A percentile compares a stretch with the other conserved stretches of the same genome.
Evolutionary conservation across 2,888 invertebrate species (phyloP).

Genomic region (Polymixis lichenea): DNA sequence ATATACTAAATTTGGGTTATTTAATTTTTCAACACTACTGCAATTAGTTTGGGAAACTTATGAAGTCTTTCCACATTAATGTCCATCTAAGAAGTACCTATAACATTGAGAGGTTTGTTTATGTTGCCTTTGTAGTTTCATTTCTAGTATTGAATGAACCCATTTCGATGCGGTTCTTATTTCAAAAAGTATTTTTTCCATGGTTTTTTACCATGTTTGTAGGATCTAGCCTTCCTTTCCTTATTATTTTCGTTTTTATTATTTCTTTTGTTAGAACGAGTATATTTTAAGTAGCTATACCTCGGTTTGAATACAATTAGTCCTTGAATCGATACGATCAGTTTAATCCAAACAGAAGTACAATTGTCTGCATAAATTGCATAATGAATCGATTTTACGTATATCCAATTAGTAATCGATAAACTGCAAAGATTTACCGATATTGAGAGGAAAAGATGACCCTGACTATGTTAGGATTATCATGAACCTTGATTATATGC

Average conservation of each 20-base stretch:
- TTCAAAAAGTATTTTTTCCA: neutral
- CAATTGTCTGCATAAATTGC: constrained; percentile 32
- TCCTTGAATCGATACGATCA: constrained; percentile 41
- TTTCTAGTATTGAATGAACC: neutral
- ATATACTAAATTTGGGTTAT: neutral
- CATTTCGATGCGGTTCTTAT: neutral
- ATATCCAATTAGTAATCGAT: constrained; percentile 47
- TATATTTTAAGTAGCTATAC: constrained; percentile 11
- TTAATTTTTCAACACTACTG: neutral
- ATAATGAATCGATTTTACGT: constrained; percentile 52
- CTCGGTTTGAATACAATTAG: neutral
- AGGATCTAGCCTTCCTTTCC: neutral
- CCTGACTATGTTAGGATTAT: constrained; percentile 18
- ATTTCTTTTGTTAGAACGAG: neutral
- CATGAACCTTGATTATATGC: constrained; percentile 13
- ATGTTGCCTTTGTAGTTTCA: neutral
- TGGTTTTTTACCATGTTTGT: neutral
- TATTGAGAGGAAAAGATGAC: constrained; percentile 37
- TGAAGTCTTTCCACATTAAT: neutral
- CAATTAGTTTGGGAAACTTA: neutral
- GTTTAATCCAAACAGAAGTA: constrained; percentile 23
- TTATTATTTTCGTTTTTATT: neutral
- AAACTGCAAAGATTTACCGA: constrained; percentile 34
- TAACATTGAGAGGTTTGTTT: neutral
- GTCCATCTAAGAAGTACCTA: neutral